Percentiles rank a stretch among this genome's conserved stretches.
These are phyloP conservation scores for Eudemis profundana DNA, from an alignment of 2,888 invertebrate genomes.

Conservation along the genomic window DNA sequence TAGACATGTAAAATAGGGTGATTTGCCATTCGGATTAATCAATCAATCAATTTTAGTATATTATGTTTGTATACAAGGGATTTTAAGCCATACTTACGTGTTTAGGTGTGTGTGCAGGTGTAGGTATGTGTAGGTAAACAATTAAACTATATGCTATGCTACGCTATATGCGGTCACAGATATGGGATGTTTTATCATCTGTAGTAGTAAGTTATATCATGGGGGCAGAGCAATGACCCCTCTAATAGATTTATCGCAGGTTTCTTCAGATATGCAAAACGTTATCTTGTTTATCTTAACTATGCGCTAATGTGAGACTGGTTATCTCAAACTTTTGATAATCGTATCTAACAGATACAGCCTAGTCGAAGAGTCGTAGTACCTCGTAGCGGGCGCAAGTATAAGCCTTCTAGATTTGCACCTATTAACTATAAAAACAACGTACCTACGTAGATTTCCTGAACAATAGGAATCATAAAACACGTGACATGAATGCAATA, in stretches of 20 bases:
- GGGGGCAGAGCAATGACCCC: constrained; percentile 69
- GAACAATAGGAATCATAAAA: constrained; percentile 24
- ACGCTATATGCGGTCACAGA: background rate
- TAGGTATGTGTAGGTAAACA: too few species aligned
- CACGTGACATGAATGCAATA: constrained; percentile 27
- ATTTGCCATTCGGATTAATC: too few species aligned
- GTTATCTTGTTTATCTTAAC: constrained; percentile 84
- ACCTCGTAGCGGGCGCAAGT: constrained; percentile 31
- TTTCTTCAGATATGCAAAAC: constrained; percentile 80
- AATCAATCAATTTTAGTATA: too few species aligned
- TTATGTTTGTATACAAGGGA: too few species aligned
- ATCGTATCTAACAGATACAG: constrained; percentile 78
- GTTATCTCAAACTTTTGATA: constrained; percentile 80
- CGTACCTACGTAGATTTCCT: constrained; percentile 10
- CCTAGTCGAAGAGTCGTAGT: constrained; percentile 66
- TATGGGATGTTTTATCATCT: constrained; percentile 3
- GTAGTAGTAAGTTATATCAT: constrained; percentile 25
- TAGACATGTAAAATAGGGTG: too few species aligned
- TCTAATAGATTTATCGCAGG: constrained; percentile 65
- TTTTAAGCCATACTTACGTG: too few species aligned
- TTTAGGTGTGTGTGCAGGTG: too few species aligned
- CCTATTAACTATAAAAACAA: background rate
- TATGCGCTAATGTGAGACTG: constrained; percentile 78
- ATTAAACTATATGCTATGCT: background rate
- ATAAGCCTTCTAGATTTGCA: constrained; percentile 28